Base-by-base conservation (phyloP, 2,888 invertebrate species). In the Leptinotarsa rubiginosa region DNA sequence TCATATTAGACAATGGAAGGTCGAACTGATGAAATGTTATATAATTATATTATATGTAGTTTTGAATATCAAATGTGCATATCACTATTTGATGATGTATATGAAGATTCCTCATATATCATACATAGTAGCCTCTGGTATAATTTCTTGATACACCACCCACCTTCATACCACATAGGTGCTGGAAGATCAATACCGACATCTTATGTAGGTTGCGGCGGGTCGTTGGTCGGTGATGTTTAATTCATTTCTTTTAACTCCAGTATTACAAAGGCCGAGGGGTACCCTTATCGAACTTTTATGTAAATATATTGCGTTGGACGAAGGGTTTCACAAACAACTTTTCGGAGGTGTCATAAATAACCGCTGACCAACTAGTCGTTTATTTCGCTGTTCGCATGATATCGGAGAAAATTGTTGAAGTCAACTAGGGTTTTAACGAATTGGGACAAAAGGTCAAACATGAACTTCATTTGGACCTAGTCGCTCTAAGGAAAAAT, bases 221-320 rank as follows among this genome's bases (percentile, higher is more conserved):
- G 69, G 54, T 69, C 69, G 49, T 69, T 69, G 69, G 47, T 56
- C 69, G 69, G 31, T 59, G 50, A 69, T 69, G 69, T 69, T 69
- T 69, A 69, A 69, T 69, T 69, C 69, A 69, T 69, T 25, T 31
- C 16, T 47, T 47, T 56, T 47, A 41, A 54, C 15, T 18, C 56
- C 54, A 47, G 16, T 62, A 62, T 41, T 62, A 62, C 62, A 56
- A 56, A 52, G 20, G 52, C 47, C 25, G 4, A 15, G 47, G 56
- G 69, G 59, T 56, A 52, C 41, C 56, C 69, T 69, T 69, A 69
- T 69, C 69, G 56, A 47, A 69, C 69, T 54, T 69, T 69, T 69
- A 69, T 69, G 69, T 47, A 69, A 69, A 69, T 69, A 41, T 20
- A 47, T 69, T 69, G 47, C 56, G 54, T 69, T 52, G 31, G 54